These are phyloP conservation scores for Prochilodus magdalenae DNA, from an alignment of 2,113 vertebrate genomes.

Conservation along the genomic window DNA sequence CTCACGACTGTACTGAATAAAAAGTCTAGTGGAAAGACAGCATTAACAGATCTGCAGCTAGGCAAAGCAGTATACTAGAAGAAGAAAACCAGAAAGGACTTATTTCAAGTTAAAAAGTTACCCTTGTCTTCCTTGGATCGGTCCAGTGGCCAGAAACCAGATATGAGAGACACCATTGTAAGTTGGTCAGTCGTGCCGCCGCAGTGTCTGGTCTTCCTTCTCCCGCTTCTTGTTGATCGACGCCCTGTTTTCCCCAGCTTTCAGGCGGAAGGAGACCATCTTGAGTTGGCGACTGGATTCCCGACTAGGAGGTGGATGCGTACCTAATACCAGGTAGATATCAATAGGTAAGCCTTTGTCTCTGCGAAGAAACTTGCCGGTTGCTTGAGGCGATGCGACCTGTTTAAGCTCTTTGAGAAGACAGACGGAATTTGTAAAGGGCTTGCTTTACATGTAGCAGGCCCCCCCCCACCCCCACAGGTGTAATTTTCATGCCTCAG, in stretches of 20 bases:
- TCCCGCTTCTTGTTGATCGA: conserved; percentile 73
- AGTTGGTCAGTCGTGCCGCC: conserved; percentile 58
- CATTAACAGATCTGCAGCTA: conserved; percentile 15
- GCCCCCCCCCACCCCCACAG: conserved; percentile 86
- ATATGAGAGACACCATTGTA: conserved; percentile 77
- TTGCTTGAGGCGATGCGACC: conserved; percentile 64
- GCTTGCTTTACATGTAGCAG: conserved; percentile 95
- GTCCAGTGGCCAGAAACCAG: conserved; percentile 70
- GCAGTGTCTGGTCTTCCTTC: conserved; percentile 71
- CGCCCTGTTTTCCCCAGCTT: conserved; percentile 62
- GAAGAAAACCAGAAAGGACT: conserved; percentile 60
- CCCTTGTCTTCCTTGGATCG: conserved; percentile 71
- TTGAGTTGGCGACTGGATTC: conserved; percentile 15
- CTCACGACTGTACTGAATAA: background rate
- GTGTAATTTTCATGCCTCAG: conserved; percentile 85
- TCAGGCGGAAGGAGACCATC: conserved; percentile 47
- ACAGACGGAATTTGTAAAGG: conserved; percentile 88
- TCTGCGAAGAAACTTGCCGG: conserved; percentile 30
- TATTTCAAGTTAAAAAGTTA: conserved; percentile 68
- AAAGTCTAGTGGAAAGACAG: conserved; percentile 6
- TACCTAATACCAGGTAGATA: conserved; percentile 61
- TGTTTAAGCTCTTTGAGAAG: conserved; percentile 83
- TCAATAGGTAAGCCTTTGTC: conserved; percentile 56
- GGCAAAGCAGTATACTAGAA: background rate
- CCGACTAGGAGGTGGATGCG: conserved; percentile 36